Base-by-base conservation (phyloP, 2,888 invertebrate species). In the Sinhomidia bicolor region DNA sequence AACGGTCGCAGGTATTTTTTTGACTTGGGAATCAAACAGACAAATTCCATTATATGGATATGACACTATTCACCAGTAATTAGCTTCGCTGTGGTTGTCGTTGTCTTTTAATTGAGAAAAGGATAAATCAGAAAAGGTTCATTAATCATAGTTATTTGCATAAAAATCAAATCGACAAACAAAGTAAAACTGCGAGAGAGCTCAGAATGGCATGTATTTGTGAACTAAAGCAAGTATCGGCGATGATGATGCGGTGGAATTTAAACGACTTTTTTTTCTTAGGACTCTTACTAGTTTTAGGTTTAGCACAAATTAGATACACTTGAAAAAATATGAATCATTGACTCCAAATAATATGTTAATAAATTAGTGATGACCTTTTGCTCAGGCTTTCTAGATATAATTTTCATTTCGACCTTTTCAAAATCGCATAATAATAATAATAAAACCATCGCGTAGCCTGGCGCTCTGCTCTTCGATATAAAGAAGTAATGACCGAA, bases 281-380 rank as follows among this genome's bases (percentile, higher is more conserved):
- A n/a, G n/a, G n/a, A n/a, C n/a, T n/a, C n/a, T n/a, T n/a, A n/a
- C n/a, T n/a, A n/a, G n/a, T n/a, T n/a, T n/a, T n/a, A n/a, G n/a
- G n/a, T 54, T 78, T 78, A 78, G 54, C 51, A 54, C 54, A 78
- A 78, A 78, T 78, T 78, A 32, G 76, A 78, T 78, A 78, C 76
- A 54, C 29, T 32, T 32, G 9, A 32, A 78, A 78, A 47, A 26
- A 47, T 17, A 29, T 68, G 71, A 71, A 23, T 23, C 44, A 71
- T 44, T 44, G 44, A 44, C 71, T 71, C 23, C 23, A 71, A 51
- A 78, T 29, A 78, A 78, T 84, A 84, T n/a, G n/a, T 41, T 83
- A 74, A 76, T 84, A 54, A 44, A 84, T 76, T 74, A 84, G 54
- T 60, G 54, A 80, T 54, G 80, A 80, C 80, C 80, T 76, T 78